Base-by-base conservation (phyloP, 2,113 vertebrate species). In the Cynoglossus semilaevis region DNA sequence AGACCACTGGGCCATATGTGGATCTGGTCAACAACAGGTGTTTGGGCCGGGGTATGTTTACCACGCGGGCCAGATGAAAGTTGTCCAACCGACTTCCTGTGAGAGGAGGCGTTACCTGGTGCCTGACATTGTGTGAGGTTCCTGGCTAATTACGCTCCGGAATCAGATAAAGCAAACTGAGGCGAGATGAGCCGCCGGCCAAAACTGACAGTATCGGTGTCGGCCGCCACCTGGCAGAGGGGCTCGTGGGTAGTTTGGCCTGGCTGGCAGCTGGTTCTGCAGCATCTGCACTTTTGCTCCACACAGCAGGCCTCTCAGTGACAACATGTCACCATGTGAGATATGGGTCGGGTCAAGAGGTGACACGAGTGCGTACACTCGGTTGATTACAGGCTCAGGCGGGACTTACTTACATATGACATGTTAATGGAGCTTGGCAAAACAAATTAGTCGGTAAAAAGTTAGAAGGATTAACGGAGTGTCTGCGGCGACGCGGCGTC, bases 231-330 rank as follows among this genome's bases (percentile, higher is more conserved):
- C 60, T 77, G 80, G 71, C 76, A 76, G 52, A 63, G 65, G 47
- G 56, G 47, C 13, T 43, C 36, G 56, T 48, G 79, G 82, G 67
- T 70, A 57, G 83, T 53, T 54, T 85, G 82, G 73, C 71, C 77
- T 53, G 58, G 56, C 71, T 82, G 74, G 64, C 74, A 76, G 74
- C 58, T 72, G 68, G 60, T 44, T 5, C 53, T n/a, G 66, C 55
- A 67, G 72, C 79, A 83, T 83, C 65, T 84, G 79, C 68, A 72
- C 49, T 63, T 84, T 76, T 62, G 70, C 57, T 35, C 38, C 8
- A 13, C 46, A 69, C 67, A 67, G 74, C 51, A 29, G 57, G 50
- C 47, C 17, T 74, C 68, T 76, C 41, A 43, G 55, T 77, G 58
- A 70, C 80, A 72, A 58, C 59, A n/a, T 70, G 72, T 51, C 60